Evolutionary conservation across 2,888 invertebrate species (phyloP), one percentile per base, ranked within the genome.

Genomic region (Orchesella flavescens): DNA sequence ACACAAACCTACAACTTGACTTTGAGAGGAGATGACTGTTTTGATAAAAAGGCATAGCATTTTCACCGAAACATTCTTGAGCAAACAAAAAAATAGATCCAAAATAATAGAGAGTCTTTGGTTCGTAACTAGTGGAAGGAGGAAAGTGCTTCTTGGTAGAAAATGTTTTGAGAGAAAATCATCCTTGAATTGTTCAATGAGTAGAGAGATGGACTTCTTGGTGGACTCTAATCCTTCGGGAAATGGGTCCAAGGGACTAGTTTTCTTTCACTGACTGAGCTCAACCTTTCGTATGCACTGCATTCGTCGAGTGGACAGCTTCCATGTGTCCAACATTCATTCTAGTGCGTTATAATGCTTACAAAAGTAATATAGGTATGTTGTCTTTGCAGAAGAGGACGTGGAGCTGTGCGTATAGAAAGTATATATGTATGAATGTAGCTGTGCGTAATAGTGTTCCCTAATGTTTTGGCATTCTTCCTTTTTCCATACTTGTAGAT

Each of bases 221-320:
- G 75, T 85, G 49, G 82, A 82, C 84, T 74, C 80, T 86, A 84
- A 86, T 86, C 84, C 84, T 77, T 74, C 69, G 83, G 83, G 83
- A 84, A 84, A 71, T 81, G 76, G 71, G 80, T 75, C 83, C 86
- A 49, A 46, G 34, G 81, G 78, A 85, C 85, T 65, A 78, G 83
- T 85, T 81, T 78, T 76, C 78, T 69, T 74, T 65, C 59, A 49
- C 63, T n/a, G 57, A 57, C 57, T 57, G 34, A 21, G 34, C 55
- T 57, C 71, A 55, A 57, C 71, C 55, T 46, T 19, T 7, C 17
- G 23, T 69, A 21, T 57, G 21, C 66, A 63, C 59, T 34, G 17
- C 5, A 1, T 19, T 21, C 46, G 66, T 66, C 43, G 59, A 46
- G 19, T 46, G 43, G 15, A 23, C 63, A 63, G 23, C 15, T 63